Percentiles rank a stretch among this genome's conserved stretches.
Evolutionary conservation across 2,113 vertebrate genomes (phyloP).

Genomic region (Neolamprologus caudopunctatus): DNA sequence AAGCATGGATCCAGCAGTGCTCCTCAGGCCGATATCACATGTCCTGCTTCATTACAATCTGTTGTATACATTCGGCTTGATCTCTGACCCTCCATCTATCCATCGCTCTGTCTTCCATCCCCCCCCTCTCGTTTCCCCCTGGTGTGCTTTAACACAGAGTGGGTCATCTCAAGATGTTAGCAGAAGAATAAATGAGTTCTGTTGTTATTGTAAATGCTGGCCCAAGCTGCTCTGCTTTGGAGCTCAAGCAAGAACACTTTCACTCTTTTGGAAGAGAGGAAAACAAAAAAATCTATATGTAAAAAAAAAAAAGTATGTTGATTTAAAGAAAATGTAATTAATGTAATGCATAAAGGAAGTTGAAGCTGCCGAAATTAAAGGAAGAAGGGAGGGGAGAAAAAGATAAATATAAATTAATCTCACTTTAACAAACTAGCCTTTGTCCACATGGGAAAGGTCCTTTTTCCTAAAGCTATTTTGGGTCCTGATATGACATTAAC

Average conservation of each 20-base stretch:
- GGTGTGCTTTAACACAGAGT: slow-evolving; percentile 50
- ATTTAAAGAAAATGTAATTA: neutral
- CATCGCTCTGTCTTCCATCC: slow-evolving; percentile 10
- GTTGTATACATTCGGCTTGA: slow-evolving; percentile 63
- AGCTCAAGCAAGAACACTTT: slow-evolving; percentile 5
- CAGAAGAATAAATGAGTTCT: slow-evolving; percentile 52
- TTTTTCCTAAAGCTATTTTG: slow-evolving; percentile 35
- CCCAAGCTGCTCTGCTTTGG: neutral
- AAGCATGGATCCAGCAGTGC: slow-evolving; percentile 66
- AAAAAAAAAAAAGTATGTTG: neutral
- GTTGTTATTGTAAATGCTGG: slow-evolving; percentile 51
- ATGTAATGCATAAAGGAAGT: slow-evolving; percentile 7
- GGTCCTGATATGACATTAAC: slow-evolving; percentile 45
- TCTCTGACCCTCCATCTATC: slow-evolving; percentile 55
- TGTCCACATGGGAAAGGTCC: slow-evolving; percentile 16
- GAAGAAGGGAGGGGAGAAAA: neutral
- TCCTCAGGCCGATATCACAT: slow-evolving; percentile 63
- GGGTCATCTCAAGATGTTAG: slow-evolving; percentile 51
- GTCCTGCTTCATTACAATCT: slow-evolving; percentile 71
- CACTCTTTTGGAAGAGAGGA: neutral
- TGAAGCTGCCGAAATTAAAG: neutral
- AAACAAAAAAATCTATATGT: neutral
- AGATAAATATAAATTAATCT: slow-evolving; percentile 32
- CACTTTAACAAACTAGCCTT: slow-evolving; percentile 34
- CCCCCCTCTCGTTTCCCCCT: slow-evolving; percentile 21